Conservation (phyloP, 1,140 invertebrate species). For the Calephelis nemesis region DNA sequence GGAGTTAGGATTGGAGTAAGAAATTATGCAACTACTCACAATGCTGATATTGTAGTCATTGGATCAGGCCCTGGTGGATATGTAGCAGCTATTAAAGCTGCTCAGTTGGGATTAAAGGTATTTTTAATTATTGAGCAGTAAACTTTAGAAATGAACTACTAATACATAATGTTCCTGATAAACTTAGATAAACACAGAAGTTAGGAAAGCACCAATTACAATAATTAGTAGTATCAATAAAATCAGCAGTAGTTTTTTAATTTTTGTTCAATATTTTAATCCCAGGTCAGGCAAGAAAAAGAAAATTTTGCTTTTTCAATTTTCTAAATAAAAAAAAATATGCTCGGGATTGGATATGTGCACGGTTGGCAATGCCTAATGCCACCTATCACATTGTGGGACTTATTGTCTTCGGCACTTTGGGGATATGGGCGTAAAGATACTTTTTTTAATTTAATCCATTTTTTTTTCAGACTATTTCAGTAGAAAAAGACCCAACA, state of each 20-base stretch:
- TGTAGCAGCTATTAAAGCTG: constrained; percentile 99
- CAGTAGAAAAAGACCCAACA: constrained; percentile 96
- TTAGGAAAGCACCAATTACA: too few species aligned
- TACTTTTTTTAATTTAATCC: constrained; percentile 1
- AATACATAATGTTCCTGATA: background rate
- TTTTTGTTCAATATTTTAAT: background rate
- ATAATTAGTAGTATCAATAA: too few species aligned
- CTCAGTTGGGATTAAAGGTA: constrained; percentile 98
- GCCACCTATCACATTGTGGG: too few species aligned
- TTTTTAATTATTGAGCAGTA: background rate
- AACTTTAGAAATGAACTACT: background rate
- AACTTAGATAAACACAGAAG: too few species aligned
- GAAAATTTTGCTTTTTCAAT: too few species aligned
- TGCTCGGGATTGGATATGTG: too few species aligned
- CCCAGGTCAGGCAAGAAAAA: too few species aligned
- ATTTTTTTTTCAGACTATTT: constrained; percentile 88
- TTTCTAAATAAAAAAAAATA: too few species aligned
- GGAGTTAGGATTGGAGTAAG: constrained; percentile 71
- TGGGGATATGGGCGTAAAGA: too few species aligned
- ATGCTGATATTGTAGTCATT: constrained; percentile 98
- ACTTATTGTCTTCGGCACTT: too few species aligned
- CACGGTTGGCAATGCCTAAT: too few species aligned
- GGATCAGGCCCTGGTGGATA: constrained; percentile 99
- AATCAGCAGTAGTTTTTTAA: background rate
- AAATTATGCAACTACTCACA: constrained; percentile 85